These are phyloP conservation scores for Argynnis bischoffii DNA, from an alignment of 2,888 invertebrate species.

Conservation along the genomic window DNA sequence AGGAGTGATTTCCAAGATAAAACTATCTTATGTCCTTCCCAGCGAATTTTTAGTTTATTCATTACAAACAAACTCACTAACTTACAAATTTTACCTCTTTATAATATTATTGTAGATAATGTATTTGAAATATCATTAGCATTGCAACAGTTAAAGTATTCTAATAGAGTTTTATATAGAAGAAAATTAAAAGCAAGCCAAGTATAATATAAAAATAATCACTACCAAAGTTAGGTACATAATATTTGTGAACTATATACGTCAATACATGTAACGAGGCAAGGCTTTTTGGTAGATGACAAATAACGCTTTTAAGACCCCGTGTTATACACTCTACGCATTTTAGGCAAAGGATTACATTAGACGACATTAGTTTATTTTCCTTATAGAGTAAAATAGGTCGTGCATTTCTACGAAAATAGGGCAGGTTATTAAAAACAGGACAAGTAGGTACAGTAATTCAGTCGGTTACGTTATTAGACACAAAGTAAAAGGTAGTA, in stretches of 20 bases:
- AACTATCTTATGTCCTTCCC: no score
- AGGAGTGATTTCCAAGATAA: no score
- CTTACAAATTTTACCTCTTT: neutral
- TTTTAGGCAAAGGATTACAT: conserved; percentile 38
- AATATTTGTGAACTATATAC: conserved; percentile 45
- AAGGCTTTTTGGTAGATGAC: conserved; percentile 52
- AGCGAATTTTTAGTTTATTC: no score
- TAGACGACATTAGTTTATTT: conserved; percentile 23
- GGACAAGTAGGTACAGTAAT: no score
- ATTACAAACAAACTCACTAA: no score
- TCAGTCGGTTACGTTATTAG: no score
- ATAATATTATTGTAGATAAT: no score
- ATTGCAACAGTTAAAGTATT: no score
- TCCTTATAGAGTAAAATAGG: conserved; percentile 11
- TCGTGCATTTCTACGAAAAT: neutral
- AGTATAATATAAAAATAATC: neutral
- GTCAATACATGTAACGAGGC: conserved; percentile 46
- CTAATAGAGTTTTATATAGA: no score
- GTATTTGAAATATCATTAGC: no score
- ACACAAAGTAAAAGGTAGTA: no score
- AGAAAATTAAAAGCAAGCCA: no score
- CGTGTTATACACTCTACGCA: conserved; percentile 41
- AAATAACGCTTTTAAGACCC: conserved; percentile 54
- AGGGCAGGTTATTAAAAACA: neutral
- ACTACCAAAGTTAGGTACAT: neutral